These are phyloP conservation scores for Drosophila hydei DNA, from an alignment of 1,140 invertebrate genomes.

Conservation along the genomic window DNA sequence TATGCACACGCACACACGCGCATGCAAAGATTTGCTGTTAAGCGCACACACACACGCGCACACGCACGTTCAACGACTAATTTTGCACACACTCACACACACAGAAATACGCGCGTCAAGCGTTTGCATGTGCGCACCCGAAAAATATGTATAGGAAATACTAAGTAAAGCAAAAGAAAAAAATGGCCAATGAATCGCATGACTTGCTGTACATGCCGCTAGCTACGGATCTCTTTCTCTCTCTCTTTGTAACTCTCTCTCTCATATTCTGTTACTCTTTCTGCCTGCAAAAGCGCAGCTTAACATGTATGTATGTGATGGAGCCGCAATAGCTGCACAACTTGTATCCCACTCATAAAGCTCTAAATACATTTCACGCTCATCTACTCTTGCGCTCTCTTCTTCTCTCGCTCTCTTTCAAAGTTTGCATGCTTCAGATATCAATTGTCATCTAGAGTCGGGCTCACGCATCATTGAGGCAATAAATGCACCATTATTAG, in stretches of 20 bases:
- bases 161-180: constrained; percentile 61
- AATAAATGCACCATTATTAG: constrained; percentile 70
- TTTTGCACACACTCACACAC: constrained; percentile 26
- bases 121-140: constrained; percentile 77
- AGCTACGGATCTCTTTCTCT: constrained; percentile 23
- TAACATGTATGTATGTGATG: constrained; percentile 30
- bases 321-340: constrained; percentile 47
- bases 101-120: constrained; percentile 45
- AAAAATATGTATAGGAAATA: constrained; percentile 27
- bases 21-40: neutral
- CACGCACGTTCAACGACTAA: neutral
- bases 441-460: constrained; percentile 54
- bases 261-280: constrained; percentile 17
- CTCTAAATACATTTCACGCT: too few species aligned
- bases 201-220: constrained; percentile 49
- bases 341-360: constrained; percentile 42
- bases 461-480: constrained; percentile 50
- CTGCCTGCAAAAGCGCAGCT: neutral
- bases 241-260: constrained; percentile 14
- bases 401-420: constrained; percentile 35
- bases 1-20: neutral
- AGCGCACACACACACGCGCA: constrained; percentile 24
- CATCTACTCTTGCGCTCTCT: constrained; percentile 14
- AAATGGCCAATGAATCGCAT: constrained; percentile 60
- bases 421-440: constrained; percentile 74